phyloP scores from a whole-genome alignment of 2,797 vertebrate genomes.

The Odontamblyopus rebecca region DNA sequence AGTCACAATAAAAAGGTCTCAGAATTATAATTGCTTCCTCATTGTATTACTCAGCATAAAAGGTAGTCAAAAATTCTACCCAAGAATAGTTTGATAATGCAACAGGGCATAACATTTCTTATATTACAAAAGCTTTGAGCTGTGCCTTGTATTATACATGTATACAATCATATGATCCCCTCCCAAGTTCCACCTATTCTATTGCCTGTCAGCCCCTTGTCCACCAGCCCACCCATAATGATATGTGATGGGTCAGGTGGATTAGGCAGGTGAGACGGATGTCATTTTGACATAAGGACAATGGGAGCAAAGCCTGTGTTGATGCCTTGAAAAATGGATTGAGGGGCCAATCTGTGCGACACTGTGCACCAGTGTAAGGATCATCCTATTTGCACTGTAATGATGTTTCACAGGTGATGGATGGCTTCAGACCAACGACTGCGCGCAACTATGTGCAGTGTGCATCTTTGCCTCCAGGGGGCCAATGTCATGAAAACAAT shows the following conservation, averaged over 20 bases:
- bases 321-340: slow-evolving; percentile 32
- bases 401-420: slow-evolving; percentile 7
- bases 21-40: too few relatives aligned
- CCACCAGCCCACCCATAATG: slow-evolving; percentile 68
- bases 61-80: not conserved
- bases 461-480: not conserved
- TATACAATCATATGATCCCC: slow-evolving; percentile 54
- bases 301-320: slow-evolving; percentile 37
- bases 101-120: not conserved
- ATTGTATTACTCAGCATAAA: not conserved
- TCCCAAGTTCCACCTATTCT: slow-evolving; percentile 58
- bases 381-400: slow-evolving; percentile 19
- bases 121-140: not conserved
- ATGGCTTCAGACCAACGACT: slow-evolving; percentile 7
- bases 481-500: not conserved
- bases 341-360: slow-evolving; percentile 27
- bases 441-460: not conserved
- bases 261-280: slow-evolving; percentile 65
- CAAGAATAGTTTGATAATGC: not conserved
- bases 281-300: slow-evolving; percentile 59
- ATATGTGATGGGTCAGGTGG: slow-evolving; percentile 71
- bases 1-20: too few relatives aligned
- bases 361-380: slow-evolving; percentile 30
- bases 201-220: slow-evolving; percentile 69
- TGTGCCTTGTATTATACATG: slow-evolving; percentile 22